Evolutionary conservation across 2,797 vertebrate species (phyloP).

Genomic region (Ctenopoma multispine): DNA sequence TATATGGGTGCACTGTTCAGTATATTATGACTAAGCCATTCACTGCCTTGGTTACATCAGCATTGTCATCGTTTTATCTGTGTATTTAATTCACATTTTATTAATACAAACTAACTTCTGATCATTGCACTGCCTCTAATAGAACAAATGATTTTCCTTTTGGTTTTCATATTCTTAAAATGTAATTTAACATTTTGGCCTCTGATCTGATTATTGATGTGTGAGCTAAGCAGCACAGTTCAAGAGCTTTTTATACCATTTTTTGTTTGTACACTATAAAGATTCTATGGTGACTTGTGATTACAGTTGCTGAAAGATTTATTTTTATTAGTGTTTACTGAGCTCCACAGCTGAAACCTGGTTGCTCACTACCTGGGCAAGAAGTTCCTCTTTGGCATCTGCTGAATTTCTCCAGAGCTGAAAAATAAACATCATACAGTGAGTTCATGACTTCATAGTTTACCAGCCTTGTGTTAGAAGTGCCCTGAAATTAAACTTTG

Average conservation of each 20-base stretch:
- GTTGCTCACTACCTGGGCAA: background rate
- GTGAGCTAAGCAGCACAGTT: background rate
- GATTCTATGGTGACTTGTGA: background rate
- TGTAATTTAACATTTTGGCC: conserved; percentile 6
- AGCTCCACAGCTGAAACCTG: conserved; percentile 1
- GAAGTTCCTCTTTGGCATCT: conserved; percentile 26
- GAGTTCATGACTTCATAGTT: conserved; percentile 27
- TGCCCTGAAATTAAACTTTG: conserved; percentile 19
- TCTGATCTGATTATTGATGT: background rate
- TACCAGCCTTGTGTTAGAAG: conserved; percentile 20
- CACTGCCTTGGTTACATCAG: conserved; percentile 7
- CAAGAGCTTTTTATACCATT: background rate
- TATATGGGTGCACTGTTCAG: conserved; percentile 27
- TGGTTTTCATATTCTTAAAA: background rate
- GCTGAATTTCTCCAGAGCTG: conserved; percentile 34
- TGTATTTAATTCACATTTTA: conserved; percentile 3
- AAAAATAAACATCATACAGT: conserved; percentile 25
- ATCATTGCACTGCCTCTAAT: conserved; percentile 45
- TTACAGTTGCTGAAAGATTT: conserved; percentile 1
- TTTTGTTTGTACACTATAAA: conserved; percentile 17
- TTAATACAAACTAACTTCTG: conserved; percentile 7
- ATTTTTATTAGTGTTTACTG: conserved; percentile 24
- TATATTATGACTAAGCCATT: conserved; percentile 27
- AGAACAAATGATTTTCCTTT: conserved; percentile 18
- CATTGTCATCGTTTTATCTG: conserved; percentile 7